Conservation (phyloP, 2,113 vertebrate species). For the Turdus rufiventris region DNA sequence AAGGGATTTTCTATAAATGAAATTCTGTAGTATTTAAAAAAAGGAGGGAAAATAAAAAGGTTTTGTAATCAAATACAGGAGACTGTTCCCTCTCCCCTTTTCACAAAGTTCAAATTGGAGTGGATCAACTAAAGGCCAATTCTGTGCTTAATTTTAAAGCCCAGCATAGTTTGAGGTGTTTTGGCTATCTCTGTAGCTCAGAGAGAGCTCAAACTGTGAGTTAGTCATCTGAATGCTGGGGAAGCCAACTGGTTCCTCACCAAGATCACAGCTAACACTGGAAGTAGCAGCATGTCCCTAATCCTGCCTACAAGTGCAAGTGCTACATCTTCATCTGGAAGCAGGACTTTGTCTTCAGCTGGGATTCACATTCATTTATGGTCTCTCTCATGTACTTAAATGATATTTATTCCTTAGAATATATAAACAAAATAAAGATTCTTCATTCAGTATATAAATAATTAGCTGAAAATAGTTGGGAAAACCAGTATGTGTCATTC, state of each 20-base stretch:
- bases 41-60: accelerated
- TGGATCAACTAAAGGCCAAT: neutral
- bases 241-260: neutral
- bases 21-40: neutral
- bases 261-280: neutral
- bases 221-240: neutral
- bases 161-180: neutral
- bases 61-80: neutral
- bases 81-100: neutral
- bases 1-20: neutral
- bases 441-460: neutral
- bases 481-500: neutral
- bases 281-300: neutral
- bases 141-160: neutral
- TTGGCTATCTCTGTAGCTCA: neutral
- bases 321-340: accelerated
- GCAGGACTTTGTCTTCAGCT: neutral
- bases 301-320: neutral
- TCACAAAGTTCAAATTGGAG: neutral
- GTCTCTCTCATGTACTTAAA: neutral
- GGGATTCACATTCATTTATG: neutral
- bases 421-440: neutral
- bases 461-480: neutral
- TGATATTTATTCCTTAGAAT: neutral
- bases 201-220: neutral